Percentiles rank a stretch among this genome's conserved stretches.
Evolutionary conservation across 2,113 vertebrate species (phyloP).

Genomic region (Bufo bufo): DNA sequence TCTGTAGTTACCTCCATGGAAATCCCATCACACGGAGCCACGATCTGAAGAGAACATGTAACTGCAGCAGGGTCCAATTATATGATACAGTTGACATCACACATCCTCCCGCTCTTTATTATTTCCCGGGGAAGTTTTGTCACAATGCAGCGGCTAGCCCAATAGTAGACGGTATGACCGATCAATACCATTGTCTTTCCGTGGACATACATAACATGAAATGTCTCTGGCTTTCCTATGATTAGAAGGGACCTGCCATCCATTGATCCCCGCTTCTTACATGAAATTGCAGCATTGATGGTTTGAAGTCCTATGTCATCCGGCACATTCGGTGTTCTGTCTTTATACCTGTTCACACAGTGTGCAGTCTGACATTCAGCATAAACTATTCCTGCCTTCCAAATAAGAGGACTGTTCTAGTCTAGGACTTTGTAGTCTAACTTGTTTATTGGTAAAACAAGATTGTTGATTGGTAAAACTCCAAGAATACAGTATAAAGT

Average conservation of each 20-base stretch:
- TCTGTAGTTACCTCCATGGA: not conserved
- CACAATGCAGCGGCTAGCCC: not conserved
- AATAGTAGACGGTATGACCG: not conserved
- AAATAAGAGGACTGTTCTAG: no score
- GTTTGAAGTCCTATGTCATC: not conserved
- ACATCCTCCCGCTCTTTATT: not conserved
- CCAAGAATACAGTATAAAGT: no score
- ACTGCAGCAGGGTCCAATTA: not conserved
- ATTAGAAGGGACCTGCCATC: not conserved
- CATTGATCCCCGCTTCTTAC: slow-evolving; percentile 13
- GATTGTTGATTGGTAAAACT: no score
- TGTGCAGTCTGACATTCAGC: no score
- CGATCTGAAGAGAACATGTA: not conserved
- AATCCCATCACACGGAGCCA: no score
- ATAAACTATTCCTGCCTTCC: no score
- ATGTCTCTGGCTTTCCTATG: not conserved
- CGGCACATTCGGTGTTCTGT: no score
- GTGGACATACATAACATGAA: slow-evolving; percentile 23
- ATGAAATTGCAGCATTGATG: not conserved
- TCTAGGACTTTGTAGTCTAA: no score
- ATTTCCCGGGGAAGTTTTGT: slow-evolving; percentile 4
- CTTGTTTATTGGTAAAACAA: no score
- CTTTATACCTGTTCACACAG: no score
- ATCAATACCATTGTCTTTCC: not conserved
- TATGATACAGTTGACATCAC: not conserved